These are phyloP conservation scores for Furcula furcula DNA, from an alignment of 2,888 invertebrate genomes.

Conservation along the genomic window DNA sequence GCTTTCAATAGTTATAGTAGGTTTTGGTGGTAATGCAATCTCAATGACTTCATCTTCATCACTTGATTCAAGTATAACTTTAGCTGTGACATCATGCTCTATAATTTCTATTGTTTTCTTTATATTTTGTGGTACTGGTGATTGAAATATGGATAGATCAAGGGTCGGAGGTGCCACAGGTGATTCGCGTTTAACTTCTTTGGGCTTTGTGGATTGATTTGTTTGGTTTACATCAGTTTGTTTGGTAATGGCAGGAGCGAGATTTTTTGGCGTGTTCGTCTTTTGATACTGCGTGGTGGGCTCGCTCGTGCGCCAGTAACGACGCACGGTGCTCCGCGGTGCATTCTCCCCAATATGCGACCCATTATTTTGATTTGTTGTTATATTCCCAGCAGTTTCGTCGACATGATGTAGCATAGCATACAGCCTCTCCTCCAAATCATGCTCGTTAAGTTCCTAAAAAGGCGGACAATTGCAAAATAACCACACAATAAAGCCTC, in stretches of 20 bases:
- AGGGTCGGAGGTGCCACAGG: slow-evolving; percentile 27
- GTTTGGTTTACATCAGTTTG: slow-evolving; percentile 18
- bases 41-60: slow-evolving; percentile 77
- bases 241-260: slow-evolving; percentile 22
- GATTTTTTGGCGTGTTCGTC: slow-evolving; percentile 42
- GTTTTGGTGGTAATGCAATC: slow-evolving; percentile 69
- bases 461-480: slow-evolving; percentile 49
- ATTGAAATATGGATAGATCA: slow-evolving; percentile 59
- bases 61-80: slow-evolving; percentile 60
- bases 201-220: slow-evolving; percentile 42
- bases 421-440: slow-evolving; percentile 72
- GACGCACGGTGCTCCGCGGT: slow-evolving; percentile 56
- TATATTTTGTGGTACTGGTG: slow-evolving; percentile 48
- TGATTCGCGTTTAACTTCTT: slow-evolving; percentile 44
- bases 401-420: slow-evolving; percentile 74
- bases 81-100: slow-evolving; percentile 45
- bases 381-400: slow-evolving; percentile 54
- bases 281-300: slow-evolving; percentile 49
- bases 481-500: slow-evolving; percentile 33
- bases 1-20: slow-evolving; percentile 74
- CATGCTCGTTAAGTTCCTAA: slow-evolving; percentile 76
- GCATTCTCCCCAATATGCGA: slow-evolving; percentile 41
- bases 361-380: slow-evolving; percentile 38
- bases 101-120: slow-evolving; percentile 60
- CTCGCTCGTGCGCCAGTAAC: slow-evolving; percentile 64